Percentiles rank a stretch among this genome's conserved stretches.
Conservation (phyloP, 1,140 invertebrate species). For the Mamestra configurata region DNA sequence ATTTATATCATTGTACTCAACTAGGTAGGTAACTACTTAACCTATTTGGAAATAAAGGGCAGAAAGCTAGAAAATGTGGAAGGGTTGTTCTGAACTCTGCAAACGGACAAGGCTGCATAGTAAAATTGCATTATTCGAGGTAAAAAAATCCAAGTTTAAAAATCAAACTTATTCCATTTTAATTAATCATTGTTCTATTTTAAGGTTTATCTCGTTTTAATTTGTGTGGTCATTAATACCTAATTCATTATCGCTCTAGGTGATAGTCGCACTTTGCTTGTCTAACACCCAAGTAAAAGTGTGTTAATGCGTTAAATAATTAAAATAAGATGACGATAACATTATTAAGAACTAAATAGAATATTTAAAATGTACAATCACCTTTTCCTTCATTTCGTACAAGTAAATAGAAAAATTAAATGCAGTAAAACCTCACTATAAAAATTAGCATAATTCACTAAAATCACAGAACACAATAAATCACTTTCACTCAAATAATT, state of each 20-base stretch:
- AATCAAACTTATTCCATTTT: background rate
- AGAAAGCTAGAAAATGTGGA: too few species aligned
- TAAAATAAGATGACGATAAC: background rate
- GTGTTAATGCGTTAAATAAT: slow-evolving; percentile 5
- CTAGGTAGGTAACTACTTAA: too few species aligned
- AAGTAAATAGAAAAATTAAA: background rate
- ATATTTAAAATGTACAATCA: background rate
- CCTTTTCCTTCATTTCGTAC: slow-evolving; percentile 33
- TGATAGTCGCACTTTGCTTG: background rate
- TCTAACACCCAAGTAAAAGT: background rate
- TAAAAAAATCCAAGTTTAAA: background rate
- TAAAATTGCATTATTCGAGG: too few species aligned
- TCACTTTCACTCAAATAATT: slow-evolving; percentile 29
- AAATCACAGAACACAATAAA: slow-evolving; percentile 28
- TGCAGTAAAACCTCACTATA: slow-evolving; percentile 5
- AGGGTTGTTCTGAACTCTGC: too few species aligned
- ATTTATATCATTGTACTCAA: too few species aligned
- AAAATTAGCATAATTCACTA: slow-evolving; percentile 15
- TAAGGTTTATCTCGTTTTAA: background rate
- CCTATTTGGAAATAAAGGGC: too few species aligned
- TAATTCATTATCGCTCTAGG: background rate
- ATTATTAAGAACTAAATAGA: background rate
- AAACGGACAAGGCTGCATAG: too few species aligned
- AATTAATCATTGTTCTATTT: background rate
- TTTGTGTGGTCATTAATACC: slow-evolving; percentile 2